These are phyloP conservation scores for Cataglyphis hispanica DNA, from an alignment of 1,140 invertebrate genomes.

Conservation along the genomic window DNA sequence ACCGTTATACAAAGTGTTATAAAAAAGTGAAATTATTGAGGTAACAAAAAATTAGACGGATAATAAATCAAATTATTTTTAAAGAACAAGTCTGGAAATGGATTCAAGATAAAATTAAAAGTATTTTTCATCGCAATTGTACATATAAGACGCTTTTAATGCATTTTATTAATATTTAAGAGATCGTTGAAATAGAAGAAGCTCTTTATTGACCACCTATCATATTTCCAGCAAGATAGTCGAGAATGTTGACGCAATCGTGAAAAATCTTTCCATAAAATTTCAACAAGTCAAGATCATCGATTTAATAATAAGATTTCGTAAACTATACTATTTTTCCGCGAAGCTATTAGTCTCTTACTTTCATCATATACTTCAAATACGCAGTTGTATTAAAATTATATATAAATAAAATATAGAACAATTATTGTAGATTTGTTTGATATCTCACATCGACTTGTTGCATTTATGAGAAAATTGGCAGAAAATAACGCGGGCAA, in stretches of 20 bases:
- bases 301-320: background rate
- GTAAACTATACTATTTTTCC: background rate
- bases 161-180: background rate
- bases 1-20: too few relatives aligned
- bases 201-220: background rate
- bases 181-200: background rate
- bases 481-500: slow-evolving; percentile 1
- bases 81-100: background rate
- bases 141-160: background rate
- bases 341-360: background rate
- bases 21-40: background rate
- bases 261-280: slow-evolving; percentile 1
- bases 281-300: background rate
- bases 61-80: slow-evolving; percentile 3
- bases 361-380: background rate
- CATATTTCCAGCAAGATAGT: background rate
- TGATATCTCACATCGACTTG: background rate
- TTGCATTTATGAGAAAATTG: background rate
- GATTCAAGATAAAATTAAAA: background rate
- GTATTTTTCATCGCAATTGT: background rate
- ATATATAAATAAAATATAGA: background rate
- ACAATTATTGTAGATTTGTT: background rate
- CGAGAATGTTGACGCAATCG: background rate
- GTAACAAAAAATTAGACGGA: background rate
- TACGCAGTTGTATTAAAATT: background rate